These are phyloP conservation scores for Vesta saturnalis DNA, from an alignment of 2,888 invertebrate genomes.

Conservation along the genomic window DNA sequence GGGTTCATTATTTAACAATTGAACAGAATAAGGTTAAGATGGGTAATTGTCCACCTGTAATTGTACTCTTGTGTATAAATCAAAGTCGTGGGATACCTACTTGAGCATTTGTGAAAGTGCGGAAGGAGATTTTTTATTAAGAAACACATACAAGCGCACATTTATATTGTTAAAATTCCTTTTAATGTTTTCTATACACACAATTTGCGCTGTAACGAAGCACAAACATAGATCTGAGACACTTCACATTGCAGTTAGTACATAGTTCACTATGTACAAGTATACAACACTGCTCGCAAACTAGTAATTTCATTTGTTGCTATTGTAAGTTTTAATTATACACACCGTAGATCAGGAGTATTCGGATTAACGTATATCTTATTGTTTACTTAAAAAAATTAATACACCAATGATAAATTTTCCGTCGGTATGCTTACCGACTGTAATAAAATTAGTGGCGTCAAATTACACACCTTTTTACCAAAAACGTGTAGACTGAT, in stretches of 20 bases:
- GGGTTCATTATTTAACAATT: conserved; percentile 3
- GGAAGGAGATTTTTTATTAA: conserved; percentile 18
- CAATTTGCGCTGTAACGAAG: conserved; percentile 15
- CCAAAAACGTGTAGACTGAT: conserved; percentile 4
- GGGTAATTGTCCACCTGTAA: not conserved
- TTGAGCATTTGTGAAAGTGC: not conserved
- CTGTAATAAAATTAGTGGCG: not conserved
- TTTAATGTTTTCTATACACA: conserved; percentile 10
- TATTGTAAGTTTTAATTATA: conserved; percentile 13
- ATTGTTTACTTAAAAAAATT: no score
- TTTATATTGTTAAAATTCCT: conserved; percentile 2
- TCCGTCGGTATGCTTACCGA: not conserved
- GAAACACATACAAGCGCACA: conserved; percentile 5
- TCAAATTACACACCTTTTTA: not conserved
- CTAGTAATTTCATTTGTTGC: conserved; percentile 25
- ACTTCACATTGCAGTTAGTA: conserved; percentile 18
- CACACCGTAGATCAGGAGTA: not conserved
- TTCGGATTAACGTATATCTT: no score
- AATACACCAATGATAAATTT: not conserved
- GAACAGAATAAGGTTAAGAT: conserved; percentile 6
- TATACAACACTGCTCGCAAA: conserved; percentile 16
- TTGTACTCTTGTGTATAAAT: not conserved
- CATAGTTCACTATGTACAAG: conserved; percentile 13
- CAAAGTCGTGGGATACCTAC: not conserved
- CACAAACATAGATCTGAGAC: conserved; percentile 14